Percentiles rank a stretch among this genome's conserved stretches.
These are phyloP conservation scores for Burhinus bistriatus DNA, from an alignment of 2,113 vertebrate species.

Conservation along the genomic window DNA sequence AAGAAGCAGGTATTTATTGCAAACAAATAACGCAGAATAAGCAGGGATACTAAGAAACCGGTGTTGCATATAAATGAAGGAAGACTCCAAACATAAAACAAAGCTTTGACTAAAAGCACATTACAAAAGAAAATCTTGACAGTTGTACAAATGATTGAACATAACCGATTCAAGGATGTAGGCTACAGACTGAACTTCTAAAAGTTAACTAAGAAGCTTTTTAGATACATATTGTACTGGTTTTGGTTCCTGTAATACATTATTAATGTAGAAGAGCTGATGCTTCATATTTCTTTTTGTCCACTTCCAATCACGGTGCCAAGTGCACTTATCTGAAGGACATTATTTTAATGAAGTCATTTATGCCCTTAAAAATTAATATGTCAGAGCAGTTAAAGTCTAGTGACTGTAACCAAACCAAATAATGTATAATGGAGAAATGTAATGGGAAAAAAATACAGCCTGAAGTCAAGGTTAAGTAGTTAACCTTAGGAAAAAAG, in stretches of 20 bases:
- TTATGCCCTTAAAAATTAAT: conserved; percentile 68
- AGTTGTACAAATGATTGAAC: neutral
- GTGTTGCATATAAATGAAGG: neutral
- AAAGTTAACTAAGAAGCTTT: neutral
- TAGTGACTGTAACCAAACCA: conserved; percentile 68
- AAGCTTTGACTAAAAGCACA: neutral
- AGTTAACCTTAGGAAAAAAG: conserved; percentile 37
- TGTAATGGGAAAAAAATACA: conserved; percentile 51
- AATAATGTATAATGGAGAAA: conserved; percentile 64
- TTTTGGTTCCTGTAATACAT: neutral
- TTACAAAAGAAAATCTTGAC: neutral
- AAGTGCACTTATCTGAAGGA: conserved; percentile 61
- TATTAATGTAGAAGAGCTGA: neutral
- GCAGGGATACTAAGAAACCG: neutral
- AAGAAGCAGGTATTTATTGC: neutral
- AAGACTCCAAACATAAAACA: neutral
- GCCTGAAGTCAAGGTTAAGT: conserved; percentile 58
- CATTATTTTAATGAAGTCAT: conserved; percentile 70
- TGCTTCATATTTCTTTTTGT: conserved; percentile 8
- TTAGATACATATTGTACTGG: neutral
- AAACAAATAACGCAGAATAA: neutral
- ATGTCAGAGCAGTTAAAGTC: conserved; percentile 64
- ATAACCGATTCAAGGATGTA: neutral
- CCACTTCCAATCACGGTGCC: conserved; percentile 36
- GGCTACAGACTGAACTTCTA: neutral